A percentile compares a stretch with the other conserved stretches of the same genome.
Conservation (phyloP, 2,888 invertebrate species). For the Meiosimyza platycephala region DNA sequence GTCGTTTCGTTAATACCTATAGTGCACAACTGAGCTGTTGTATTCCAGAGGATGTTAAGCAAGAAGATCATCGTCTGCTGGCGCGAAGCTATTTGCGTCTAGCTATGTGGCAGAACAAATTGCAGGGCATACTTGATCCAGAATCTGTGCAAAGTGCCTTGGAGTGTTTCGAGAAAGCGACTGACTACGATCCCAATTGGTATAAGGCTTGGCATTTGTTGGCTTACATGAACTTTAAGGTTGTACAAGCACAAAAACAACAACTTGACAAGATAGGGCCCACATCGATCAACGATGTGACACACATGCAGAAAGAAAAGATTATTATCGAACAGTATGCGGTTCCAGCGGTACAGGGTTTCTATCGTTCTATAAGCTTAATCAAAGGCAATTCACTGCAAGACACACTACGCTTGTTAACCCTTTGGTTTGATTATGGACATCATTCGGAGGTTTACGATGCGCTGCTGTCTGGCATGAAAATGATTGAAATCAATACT, state of each 20-base stretch:
- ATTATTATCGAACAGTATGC: constrained; percentile 77
- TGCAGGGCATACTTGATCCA: constrained; percentile 81
- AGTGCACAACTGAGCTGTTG: constrained; percentile 68
- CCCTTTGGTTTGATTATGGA: constrained; percentile 98
- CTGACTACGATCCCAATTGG: constrained; percentile 75
- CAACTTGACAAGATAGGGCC: constrained; percentile 54
- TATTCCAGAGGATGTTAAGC: constrained; percentile 70
- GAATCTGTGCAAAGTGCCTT: constrained; percentile 71
- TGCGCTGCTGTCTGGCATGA: constrained; percentile 90
- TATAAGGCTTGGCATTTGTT: constrained; percentile 99
- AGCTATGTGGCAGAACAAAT: constrained; percentile 93
- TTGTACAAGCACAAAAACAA: constrained; percentile 69
- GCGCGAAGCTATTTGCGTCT: constrained; percentile 92
- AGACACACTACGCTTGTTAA: constrained; percentile 93
- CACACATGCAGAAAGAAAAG: constrained; percentile 59
- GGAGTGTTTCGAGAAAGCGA: constrained; percentile 66
- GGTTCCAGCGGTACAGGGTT: constrained; percentile 94
- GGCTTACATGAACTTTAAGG: constrained; percentile 98
- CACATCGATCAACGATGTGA: constrained; percentile 48
- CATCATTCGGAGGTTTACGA: constrained; percentile 94
- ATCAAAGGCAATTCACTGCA: constrained; percentile 94
- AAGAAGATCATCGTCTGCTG: constrained; percentile 71
- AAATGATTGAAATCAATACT: constrained; percentile 94
- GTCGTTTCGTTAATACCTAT: constrained; percentile 78
- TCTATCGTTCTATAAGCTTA: constrained; percentile 93